Base-by-base conservation (phyloP, 2,113 vertebrate genomes). In the Hippocampus zosterae region DNA sequence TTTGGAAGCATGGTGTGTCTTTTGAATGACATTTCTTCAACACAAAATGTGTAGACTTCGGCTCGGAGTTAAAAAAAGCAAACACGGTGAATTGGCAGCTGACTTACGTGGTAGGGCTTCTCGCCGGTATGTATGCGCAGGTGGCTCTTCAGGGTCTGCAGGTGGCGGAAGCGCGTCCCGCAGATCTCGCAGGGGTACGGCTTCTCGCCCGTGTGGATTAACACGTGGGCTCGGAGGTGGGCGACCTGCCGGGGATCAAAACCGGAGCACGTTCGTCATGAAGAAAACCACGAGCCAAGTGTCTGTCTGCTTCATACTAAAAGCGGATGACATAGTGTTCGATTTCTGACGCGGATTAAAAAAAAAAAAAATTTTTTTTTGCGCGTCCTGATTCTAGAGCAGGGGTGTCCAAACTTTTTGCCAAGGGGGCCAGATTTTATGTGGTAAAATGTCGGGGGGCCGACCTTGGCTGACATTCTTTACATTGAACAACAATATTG, bases 171-270 rank as follows among this genome's bases (percentile, higher is more conserved):
- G 70, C 96, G 96, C 0, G 96, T 99, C 70, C 96, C 97, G 0
- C 97, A 99, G 91, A 99, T 99, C 86, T 98, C 97, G 1, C 97
- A 99, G 1, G 96, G 97, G 63, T 99, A 98, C 0, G 97, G 96
- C 85, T 99, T 98, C 92, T 99, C 96, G 0, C 97, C 96, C 0
- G 97, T 99, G 90, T 99, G 97, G 85, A 98, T 99, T 71, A 98
- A 85, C 77, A 98, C 96, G 0, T 99, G 97, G 65, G 97, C 97
- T 3, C 97, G 95, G 21, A 99, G 95, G 78, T 99, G 97, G 73
- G 97, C 96, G 44, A 99, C 97, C 97, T 99, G 76, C 0, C 11
- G 33, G 1, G n/a, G 0, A 11, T 41, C 15, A 52, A 55, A 57
- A 50, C 2, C 15, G 2, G 5, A 29, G 57, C 57, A 8, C 29